Evolutionary conservation across 2,888 invertebrate species (phyloP), one percentile per base, ranked within the genome.

Genomic region (Ophion costatus): DNA sequence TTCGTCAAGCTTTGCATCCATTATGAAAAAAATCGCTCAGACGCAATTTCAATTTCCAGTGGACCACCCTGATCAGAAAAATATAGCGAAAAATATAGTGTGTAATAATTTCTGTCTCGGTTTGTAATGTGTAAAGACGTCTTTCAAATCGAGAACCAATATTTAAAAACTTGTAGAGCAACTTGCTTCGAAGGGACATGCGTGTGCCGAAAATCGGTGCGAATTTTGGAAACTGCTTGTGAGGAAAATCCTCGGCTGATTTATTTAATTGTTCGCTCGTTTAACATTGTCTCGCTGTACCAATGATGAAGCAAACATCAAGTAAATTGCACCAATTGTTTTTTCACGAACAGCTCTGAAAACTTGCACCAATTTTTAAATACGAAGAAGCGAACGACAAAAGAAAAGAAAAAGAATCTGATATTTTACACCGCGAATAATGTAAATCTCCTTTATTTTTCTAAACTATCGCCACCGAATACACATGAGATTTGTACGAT

Each of bases 361-460:
- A 51, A 17, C 0, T 51, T 51, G 51, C 51, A 51, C 17, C 51
- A 51, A 51, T 51, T 51, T 51, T 51, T 17, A 2, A 17, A 56
- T 17, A 45, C 7, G 6, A 45, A 29, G 4, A 61, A 29, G 42
- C 38, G 24, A 59, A 42, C 33, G 59, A 80, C n/a, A 80, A 57
- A 22, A 64, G 42, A 45, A 64, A 63, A 51, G 22, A 78, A 84
- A 9, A 64, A 80, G 20, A 79, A 82, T 81, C 51, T 81, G 38
- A 83, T 87, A 83, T 84, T 80, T 83, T 83, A 73, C 76, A 81
- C 70, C 80, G 83, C 79, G 76, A 73, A 80, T 81, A 51, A 84
- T 85, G 82, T 82, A 84, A 85, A 87, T 87, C 80, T 84, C 51
- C 85, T 82, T 86, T 87, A 87, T 86, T 87, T 87, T 87, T 87